Evolutionary conservation across 2,888 invertebrate genomes (phyloP).

Genomic region (Agriopis leucophaearia): DNA sequence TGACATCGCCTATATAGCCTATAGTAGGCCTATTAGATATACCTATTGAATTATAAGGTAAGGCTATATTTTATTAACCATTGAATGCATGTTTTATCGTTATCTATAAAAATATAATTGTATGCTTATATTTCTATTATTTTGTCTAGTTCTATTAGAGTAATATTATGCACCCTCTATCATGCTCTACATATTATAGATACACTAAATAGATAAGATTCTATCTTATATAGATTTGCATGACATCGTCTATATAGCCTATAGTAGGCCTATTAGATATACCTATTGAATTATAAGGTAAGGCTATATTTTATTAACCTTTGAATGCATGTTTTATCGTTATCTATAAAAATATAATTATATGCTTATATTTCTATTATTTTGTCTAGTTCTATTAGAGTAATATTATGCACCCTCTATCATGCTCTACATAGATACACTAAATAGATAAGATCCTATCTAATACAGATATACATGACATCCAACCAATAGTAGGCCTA

Average conservation of each 20-base stretch:
- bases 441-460: not conserved
- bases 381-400: not conserved
- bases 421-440: not conserved
- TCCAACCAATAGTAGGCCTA: not conserved
- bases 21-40: too few species aligned
- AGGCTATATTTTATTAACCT: too few species aligned
- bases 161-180: too few species aligned
- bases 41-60: too few species aligned
- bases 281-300: not conserved
- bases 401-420: slow-evolving; percentile 3
- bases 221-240: not conserved
- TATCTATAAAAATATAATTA: not conserved
- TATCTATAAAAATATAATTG: too few species aligned
- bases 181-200: not conserved
- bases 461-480: not conserved
- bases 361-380: not conserved
- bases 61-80: too few species aligned
- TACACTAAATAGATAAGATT: not conserved
- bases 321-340: too few species aligned
- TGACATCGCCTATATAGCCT: too few species aligned
- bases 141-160: too few species aligned
- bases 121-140: too few species aligned
- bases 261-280: not conserved
- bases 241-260: not conserved
- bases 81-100: too few species aligned